A percentile compares a stretch with the other conserved stretches of the same genome.
These are phyloP conservation scores for Hydroisotoma schaefferi DNA, from an alignment of 2,888 invertebrate genomes.

Conservation along the genomic window DNA sequence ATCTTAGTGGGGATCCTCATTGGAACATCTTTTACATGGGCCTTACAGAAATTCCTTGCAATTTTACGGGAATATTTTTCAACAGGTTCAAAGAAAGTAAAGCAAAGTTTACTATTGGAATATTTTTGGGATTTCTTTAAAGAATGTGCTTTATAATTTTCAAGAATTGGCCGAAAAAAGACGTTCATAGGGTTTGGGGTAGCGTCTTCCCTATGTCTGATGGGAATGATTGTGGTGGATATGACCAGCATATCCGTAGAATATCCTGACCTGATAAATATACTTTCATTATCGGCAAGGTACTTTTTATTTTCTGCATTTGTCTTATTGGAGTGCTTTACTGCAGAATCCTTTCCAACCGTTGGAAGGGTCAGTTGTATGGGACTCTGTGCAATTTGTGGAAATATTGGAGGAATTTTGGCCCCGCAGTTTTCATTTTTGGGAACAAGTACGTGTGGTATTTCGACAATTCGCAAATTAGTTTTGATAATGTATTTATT, in stretches of 20 bases:
- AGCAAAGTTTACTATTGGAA: too few species aligned
- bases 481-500: too few species aligned
- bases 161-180: slow-evolving; percentile 29
- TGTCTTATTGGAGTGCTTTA: slow-evolving; percentile 36
- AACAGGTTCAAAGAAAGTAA: slow-evolving; percentile 35
- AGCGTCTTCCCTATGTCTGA: slow-evolving; percentile 19
- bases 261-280: slow-evolving; percentile 19
- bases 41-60: slow-evolving; percentile 29
- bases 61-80: slow-evolving; percentile 31
- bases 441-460: slow-evolving; percentile 42
- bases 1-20: slow-evolving; percentile 37
- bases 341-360: slow-evolving; percentile 38
- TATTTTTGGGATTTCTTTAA: too few species aligned
- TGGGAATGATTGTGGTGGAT: slow-evolving; percentile 21
- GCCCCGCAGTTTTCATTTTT: slow-evolving; percentile 38
- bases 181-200: slow-evolving; percentile 32
- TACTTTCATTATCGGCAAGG: slow-evolving; percentile 24
- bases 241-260: slow-evolving; percentile 15
- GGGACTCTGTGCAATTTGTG: slow-evolving; percentile 38
- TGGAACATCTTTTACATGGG: slow-evolving; percentile 43
- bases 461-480: too few species aligned
- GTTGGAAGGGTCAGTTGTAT: slow-evolving; percentile 30
- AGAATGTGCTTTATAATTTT: too few species aligned
- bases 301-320: slow-evolving; percentile 35
- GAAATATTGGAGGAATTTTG: slow-evolving; percentile 38